Base-by-base conservation (phyloP, 2,113 vertebrate genomes). In the Pontoporia blainvillei region DNA sequence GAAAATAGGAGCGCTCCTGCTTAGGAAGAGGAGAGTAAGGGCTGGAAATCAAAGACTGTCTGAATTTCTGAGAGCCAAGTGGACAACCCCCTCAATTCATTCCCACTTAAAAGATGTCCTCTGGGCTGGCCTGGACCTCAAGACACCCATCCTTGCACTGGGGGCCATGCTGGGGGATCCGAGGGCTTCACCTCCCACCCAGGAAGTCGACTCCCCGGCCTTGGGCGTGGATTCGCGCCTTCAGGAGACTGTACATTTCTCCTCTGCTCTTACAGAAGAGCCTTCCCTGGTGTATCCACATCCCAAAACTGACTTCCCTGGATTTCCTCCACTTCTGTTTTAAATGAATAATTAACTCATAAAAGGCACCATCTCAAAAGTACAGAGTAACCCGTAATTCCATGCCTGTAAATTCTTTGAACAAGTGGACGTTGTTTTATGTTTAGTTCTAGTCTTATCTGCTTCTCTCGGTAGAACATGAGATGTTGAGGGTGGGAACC, bases 1-100 rank as follows among this genome's bases (percentile, higher is more conserved):
- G 54, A 87, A 94, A 72, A 91, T 41, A 71, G 52, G 90, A 91
- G 29, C 14, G 75, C 73, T 76, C 25, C 25, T 78, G 90, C 57
- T 41, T 8, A 21, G 6, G 8, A 62, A 67, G 23, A 88, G 14
- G n/a, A 78, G 54, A 59, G 31, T 61, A 61, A 61, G 44, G n/a
- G 27, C 73, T 31, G 4, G 29, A 75, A 66, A 36, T 59, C 72
- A 86, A 67, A 88, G 72, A 69, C 52, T 49, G 0, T 39, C 13
- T 15, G 75, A 17, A 44, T 83, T 39, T 21, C 85, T 54, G 59
- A 54, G 57, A 72, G 23, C 57, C 87, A 36, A n/a, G 34, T 61
- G 64, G 67, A 62, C n/a, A n/a, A 3, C 23, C n/a, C 21, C 20
- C 7, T 87, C 66, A 18, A 10, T 34, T 69, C 29, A 39, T 0